These are phyloP conservation scores for Yponomeuta cagnagella DNA, from an alignment of 2,888 invertebrate genomes.

Conservation along the genomic window DNA sequence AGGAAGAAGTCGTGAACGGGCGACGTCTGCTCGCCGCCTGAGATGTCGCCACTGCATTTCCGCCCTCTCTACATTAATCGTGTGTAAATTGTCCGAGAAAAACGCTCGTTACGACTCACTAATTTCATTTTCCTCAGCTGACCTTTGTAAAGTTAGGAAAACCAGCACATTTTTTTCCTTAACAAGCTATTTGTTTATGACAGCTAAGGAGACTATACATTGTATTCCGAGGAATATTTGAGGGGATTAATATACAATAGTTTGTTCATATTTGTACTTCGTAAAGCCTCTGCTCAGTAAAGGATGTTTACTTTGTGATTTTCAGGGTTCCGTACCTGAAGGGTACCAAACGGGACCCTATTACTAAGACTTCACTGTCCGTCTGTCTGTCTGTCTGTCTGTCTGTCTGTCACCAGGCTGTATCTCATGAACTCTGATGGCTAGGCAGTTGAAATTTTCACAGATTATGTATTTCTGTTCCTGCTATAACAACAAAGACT, in stretches of 20 bases:
- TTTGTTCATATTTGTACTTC: conserved; percentile 12
- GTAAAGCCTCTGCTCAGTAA: conserved; percentile 5
- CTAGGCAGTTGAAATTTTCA: no score
- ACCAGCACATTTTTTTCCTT: not conserved
- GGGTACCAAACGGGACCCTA: no score
- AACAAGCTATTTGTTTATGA: not conserved
- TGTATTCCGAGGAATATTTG: not conserved
- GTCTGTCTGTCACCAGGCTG: no score
- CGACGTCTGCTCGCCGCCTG: conserved; percentile 50
- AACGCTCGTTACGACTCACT: conserved; percentile 36
- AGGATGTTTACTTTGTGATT: conserved; percentile 12
- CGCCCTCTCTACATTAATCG: conserved; percentile 46
- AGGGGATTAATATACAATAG: not conserved
- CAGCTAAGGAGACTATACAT: not conserved
- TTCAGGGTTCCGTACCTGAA: no score
- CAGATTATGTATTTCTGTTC: no score
- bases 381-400: no score
- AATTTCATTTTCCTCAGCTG: conserved; percentile 20
- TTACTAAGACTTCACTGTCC: no score
- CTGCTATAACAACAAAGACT: no score
- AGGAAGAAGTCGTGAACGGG: conserved; percentile 45
- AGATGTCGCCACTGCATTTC: conserved; percentile 27
- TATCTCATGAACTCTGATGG: no score
- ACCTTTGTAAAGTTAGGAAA: conserved; percentile 18
- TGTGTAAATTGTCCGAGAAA: conserved; percentile 47